phyloP scores from a whole-genome alignment of 2,113 vertebrate species.

The Calidris pygmaea region DNA sequence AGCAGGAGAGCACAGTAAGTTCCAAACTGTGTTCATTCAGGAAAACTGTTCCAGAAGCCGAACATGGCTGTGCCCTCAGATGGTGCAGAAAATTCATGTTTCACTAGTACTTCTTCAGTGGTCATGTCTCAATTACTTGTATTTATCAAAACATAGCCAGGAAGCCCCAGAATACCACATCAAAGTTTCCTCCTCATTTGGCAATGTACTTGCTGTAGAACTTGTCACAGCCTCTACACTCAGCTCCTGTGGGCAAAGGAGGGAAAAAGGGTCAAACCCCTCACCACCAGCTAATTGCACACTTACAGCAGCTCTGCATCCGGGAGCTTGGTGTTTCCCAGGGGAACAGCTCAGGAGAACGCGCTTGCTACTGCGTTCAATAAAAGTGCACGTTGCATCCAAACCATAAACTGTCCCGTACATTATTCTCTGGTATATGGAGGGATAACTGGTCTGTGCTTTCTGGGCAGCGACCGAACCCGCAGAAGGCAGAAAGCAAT shows the following conservation, averaged over 20 bases:
- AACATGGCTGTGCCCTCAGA: background rate
- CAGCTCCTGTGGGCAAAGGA: background rate
- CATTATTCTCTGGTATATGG: background rate
- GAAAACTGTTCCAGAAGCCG: background rate
- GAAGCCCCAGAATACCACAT: background rate
- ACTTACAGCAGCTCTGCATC: background rate
- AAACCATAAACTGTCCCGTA: background rate
- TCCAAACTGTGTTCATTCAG: background rate
- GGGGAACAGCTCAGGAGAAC: background rate
- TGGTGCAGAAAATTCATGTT: background rate
- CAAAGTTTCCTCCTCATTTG: background rate
- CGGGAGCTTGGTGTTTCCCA: background rate
- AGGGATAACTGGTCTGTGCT: background rate
- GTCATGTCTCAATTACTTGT: background rate
- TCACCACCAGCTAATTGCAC: background rate
- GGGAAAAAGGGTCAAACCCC: background rate
- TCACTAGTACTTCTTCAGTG: background rate
- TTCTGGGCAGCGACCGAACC: background rate
- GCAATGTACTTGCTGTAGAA: background rate
- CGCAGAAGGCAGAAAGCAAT: background rate
- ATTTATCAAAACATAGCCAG: background rate
- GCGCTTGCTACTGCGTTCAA: background rate
- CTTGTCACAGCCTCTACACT: background rate
- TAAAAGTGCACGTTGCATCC: background rate
- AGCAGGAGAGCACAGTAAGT: background rate